Conservation (phyloP, 1,140 invertebrate species). For the Chironomus striatipennis region DNA sequence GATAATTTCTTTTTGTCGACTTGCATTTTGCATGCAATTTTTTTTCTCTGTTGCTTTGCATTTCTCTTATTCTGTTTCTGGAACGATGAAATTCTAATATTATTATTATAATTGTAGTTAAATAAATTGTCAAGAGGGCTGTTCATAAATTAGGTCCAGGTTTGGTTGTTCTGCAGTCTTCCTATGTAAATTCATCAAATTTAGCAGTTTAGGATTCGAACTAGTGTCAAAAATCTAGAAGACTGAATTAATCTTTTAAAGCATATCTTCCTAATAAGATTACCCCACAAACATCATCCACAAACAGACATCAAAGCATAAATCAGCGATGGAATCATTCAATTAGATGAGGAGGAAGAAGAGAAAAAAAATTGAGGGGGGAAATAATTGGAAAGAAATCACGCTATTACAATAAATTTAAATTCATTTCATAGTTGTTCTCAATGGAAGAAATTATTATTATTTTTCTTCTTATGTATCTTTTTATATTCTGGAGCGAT, state of each 20-base stretch:
- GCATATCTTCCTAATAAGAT: too few species aligned
- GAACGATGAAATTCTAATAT: too few species aligned
- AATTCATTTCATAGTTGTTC: background rate
- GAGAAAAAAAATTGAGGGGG: too few species aligned
- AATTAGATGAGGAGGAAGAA: background rate
- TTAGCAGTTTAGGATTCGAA: too few species aligned
- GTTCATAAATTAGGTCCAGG: too few species aligned
- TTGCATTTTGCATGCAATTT: background rate
- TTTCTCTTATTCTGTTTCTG: background rate
- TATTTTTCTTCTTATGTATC: background rate
- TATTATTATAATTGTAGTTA: too few species aligned
- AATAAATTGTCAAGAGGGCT: too few species aligned
- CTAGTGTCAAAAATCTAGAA: too few species aligned
- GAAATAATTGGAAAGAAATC: slow-evolving; percentile 2
- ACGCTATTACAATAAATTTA: slow-evolving; percentile 10
- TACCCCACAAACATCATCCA: background rate
- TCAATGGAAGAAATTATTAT: background rate
- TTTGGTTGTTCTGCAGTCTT: too few species aligned
- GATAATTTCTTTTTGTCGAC: too few species aligned
- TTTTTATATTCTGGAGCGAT: background rate
- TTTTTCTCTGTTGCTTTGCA: background rate
- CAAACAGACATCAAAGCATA: background rate
- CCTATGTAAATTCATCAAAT: too few species aligned
- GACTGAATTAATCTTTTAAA: too few species aligned
- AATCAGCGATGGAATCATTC: background rate